A percentile compares a stretch with the other conserved stretches of the same genome.
phyloP scores from a whole-genome alignment of 2,888 invertebrate species.

The Hemithea aestivaria region DNA sequence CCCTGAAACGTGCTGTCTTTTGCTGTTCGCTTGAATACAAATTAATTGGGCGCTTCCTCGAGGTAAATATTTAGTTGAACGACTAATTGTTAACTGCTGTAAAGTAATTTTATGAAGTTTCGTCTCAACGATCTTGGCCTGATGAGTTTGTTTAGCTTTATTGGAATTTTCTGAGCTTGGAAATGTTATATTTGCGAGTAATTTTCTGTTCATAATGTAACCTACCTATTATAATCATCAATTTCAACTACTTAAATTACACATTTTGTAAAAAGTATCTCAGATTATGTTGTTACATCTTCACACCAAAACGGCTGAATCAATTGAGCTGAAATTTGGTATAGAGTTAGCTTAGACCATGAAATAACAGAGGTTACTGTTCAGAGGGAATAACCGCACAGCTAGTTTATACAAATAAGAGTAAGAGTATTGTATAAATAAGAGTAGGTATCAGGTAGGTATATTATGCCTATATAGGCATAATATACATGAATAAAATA shows the following conservation, averaged over 20 bases:
- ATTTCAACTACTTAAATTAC: slow-evolving; percentile 1
- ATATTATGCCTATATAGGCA: too few species aligned
- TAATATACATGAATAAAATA: too few species aligned
- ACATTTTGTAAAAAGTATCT: neutral
- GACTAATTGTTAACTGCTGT: slow-evolving; percentile 12
- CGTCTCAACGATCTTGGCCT: neutral
- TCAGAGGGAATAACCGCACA: too few species aligned
- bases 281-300: neutral
- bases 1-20: slow-evolving; percentile 16
- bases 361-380: too few species aligned
- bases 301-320: too few species aligned
- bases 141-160: slow-evolving; percentile 1
- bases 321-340: too few species aligned
- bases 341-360: too few species aligned
- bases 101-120: slow-evolving; percentile 15
- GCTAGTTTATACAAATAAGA: too few species aligned
- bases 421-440: too few species aligned
- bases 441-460: too few species aligned
- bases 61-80: slow-evolving; percentile 18
- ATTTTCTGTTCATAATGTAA: too few species aligned
- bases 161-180: neutral
- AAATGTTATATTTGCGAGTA: too few species aligned
- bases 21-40: slow-evolving; percentile 18
- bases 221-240: slow-evolving; percentile 8
- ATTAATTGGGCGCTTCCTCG: slow-evolving; percentile 17